Percentiles rank a stretch among this genome's conserved stretches.
Conservation (phyloP, 2,797 vertebrate species). For the Acrossocheilus fasciatus region DNA sequence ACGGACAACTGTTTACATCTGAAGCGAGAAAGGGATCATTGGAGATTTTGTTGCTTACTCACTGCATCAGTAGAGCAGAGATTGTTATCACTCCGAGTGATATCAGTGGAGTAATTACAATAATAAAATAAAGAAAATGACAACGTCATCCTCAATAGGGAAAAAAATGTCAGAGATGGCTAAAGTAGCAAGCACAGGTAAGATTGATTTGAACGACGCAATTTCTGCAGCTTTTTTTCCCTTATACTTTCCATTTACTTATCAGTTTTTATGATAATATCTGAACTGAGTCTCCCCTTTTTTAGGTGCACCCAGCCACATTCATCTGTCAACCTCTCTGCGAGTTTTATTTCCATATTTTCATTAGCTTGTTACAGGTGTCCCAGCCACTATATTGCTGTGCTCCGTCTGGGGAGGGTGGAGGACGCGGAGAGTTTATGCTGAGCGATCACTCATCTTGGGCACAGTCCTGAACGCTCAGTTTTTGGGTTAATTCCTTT, state of each 20-base stretch:
- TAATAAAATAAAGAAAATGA: slow-evolving; percentile 19
- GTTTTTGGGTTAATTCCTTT: slow-evolving; percentile 39
- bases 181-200: not conserved
- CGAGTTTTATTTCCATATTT: slow-evolving; percentile 27
- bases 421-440: slow-evolving; percentile 2
- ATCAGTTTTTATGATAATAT: slow-evolving; percentile 7
- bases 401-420: not conserved
- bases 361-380: slow-evolving; percentile 25
- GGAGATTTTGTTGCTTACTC: slow-evolving; percentile 31
- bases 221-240: not conserved
- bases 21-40: slow-evolving; percentile 34
- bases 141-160: not conserved
- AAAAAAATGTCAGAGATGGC: not conserved
- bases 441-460: slow-evolving; percentile 23
- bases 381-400: slow-evolving; percentile 2
- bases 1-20: slow-evolving; percentile 42
- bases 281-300: not conserved
- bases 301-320: not conserved
- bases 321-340: slow-evolving; percentile 24
- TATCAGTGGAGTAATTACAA: slow-evolving; percentile 19
- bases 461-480: slow-evolving; percentile 37
- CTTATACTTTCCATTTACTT: not conserved
- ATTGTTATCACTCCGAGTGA: slow-evolving; percentile 37
- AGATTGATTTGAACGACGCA: not conserved
- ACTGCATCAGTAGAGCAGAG: slow-evolving; percentile 15